Evolutionary conservation across 2,888 invertebrate genomes (phyloP).

Genomic region (Liopterus haemorrhoidalis): DNA sequence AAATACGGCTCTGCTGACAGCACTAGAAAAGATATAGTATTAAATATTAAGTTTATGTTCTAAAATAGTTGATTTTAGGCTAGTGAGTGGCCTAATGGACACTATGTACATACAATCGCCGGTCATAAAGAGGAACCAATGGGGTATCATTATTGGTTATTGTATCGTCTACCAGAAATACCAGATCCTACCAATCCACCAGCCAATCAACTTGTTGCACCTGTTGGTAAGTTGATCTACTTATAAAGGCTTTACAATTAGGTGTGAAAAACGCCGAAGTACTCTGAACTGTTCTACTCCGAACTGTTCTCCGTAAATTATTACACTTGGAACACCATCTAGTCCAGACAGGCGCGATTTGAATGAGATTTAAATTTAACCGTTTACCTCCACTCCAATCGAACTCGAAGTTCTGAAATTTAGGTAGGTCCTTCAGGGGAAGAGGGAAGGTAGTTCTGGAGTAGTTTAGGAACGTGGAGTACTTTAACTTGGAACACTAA

Average conservation of each 20-base stretch:
- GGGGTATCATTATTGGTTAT: constrained; percentile 84
- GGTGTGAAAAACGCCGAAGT: too few species aligned
- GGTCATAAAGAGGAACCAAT: constrained; percentile 74
- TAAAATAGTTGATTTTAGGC: constrained; percentile 60
- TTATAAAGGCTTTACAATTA: background rate
- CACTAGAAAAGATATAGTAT: too few species aligned
- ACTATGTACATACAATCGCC: constrained; percentile 82
- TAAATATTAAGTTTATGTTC: constrained; percentile 5
- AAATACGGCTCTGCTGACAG: too few species aligned
- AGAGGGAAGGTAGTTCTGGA: too few species aligned
- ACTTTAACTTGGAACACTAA: too few species aligned
- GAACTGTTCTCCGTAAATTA: constrained; percentile 3
- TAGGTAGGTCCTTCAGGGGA: too few species aligned
- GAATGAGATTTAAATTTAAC: too few species aligned
- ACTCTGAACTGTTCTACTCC: background rate
- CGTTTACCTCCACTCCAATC: too few species aligned
- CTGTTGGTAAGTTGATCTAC: constrained; percentile 63
- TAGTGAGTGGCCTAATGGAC: constrained; percentile 87
- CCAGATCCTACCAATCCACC: constrained; percentile 78
- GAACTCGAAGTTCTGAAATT: too few species aligned
- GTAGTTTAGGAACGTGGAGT: too few species aligned
- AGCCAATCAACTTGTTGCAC: constrained; percentile 80
- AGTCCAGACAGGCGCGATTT: too few species aligned
- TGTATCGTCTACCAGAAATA: constrained; percentile 73
- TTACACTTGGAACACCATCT: too few species aligned